Conservation (phyloP, 2,113 vertebrate genomes). For the Peucedramus taeniatus region DNA sequence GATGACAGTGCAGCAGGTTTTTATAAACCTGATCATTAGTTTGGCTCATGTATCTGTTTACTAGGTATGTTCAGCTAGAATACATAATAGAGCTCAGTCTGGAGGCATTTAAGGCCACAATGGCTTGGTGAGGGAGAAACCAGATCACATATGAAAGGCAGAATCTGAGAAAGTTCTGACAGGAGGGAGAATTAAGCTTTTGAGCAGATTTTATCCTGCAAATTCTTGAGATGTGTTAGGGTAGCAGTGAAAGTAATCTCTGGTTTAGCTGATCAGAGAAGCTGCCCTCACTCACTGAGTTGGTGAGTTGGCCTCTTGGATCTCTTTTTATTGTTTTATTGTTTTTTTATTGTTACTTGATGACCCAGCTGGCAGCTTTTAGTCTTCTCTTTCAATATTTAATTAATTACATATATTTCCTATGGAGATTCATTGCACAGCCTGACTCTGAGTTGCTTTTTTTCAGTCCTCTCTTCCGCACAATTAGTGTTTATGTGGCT, state of each 20-base stretch:
- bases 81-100: background rate
- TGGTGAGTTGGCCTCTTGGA: background rate
- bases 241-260: background rate
- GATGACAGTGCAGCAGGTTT: background rate
- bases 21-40: background rate
- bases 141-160: background rate
- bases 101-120: background rate
- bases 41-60: background rate
- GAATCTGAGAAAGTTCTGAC: background rate
- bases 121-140: background rate
- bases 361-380: background rate
- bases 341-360: background rate
- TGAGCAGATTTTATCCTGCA: background rate
- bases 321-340: background rate
- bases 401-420: background rate
- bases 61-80: background rate
- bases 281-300: background rate
- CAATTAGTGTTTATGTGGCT: background rate
- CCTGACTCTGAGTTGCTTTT: background rate
- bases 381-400: background rate
- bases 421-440: background rate
- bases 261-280: background rate
- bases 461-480: background rate
- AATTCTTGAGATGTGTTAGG: background rate
- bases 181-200: background rate